Base-by-base conservation (phyloP, 1,140 invertebrate genomes). In the Cotesia vestalis region DNA sequence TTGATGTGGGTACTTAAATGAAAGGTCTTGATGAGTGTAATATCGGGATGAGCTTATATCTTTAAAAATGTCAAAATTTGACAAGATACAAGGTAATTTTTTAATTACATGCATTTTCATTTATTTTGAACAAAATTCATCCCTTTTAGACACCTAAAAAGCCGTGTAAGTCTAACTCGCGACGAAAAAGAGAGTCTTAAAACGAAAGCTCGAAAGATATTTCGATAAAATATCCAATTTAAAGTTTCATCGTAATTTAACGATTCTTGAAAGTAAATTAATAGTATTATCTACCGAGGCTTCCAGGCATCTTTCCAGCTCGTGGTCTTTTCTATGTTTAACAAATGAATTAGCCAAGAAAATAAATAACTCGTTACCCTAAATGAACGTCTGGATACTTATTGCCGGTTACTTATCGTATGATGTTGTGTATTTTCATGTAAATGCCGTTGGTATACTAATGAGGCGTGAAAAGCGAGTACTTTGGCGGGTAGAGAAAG, bases 181-280 rank as follows among this genome's bases (percentile, higher is more conserved):
- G 0, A 27, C 27, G 27, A 1, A 27, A 27, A 70, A 53, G 55
- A 38, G 68, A 36, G 34, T 20, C 9, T 62, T 40, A 63, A 14
- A 52, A 36, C 59, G 67, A 71, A 71, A 71, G 66, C 62, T 74
- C 61, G 74, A 73, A 73, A 82, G 81, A 82, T 80, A 78, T 73
- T 79, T 77, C 78, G 82, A 84, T 83, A 84, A 84, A 84, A 84
- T 84, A 84, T 84, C 83, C 82, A 84, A 84, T 84, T 84, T 84
- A 84, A 84, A 84, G 82, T 84, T 84, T 84, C 80, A 82, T 83
- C 81, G 82, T 84, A 84, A 84, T 84, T 84, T 84, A 82, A 83
- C 80, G 80, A 84, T 84, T 84, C 80, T 78, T 83, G 78, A 68
- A 83, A 83, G 80, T 81, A 84, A 84, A 84, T 84, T 84, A 84